phyloP scores from a whole-genome alignment of 2,113 vertebrate genomes.

The Phoenicopterus ruber region DNA sequence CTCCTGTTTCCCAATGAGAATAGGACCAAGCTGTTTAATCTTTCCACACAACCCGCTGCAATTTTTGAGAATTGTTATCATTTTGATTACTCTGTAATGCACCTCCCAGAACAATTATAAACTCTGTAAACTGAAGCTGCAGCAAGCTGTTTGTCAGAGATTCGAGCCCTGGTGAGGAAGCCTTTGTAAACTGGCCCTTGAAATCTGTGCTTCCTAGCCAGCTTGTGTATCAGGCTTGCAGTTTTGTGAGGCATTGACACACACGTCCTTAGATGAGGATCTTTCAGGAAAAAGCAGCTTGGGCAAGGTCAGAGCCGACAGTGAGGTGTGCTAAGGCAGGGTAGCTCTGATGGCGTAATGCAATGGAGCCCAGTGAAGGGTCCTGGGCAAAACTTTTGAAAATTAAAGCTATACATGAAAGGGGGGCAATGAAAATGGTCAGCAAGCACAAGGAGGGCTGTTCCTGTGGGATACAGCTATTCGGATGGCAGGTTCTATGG shows the following conservation, averaged over 20 bases:
- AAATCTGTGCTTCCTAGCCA: neutral
- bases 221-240: fast-evolving
- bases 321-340: neutral
- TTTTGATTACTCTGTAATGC: conserved; percentile 54
- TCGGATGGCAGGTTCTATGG: neutral
- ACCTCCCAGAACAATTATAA: conserved; percentile 62
- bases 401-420: neutral
- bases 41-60: neutral
- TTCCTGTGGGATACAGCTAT: neutral
- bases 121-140: conserved; percentile 16
- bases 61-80: conserved; percentile 55
- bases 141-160: neutral
- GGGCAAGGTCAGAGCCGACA: neutral
- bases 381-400: neutral
- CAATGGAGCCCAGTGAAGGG: neutral
- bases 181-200: neutral
- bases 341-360: fast-evolving
- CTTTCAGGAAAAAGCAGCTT: neutral
- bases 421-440: neutral
- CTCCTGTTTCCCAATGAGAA: conserved; percentile 30
- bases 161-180: neutral
- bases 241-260: neutral
- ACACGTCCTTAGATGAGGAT: fast-evolving
- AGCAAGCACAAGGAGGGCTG: neutral
- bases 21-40: conserved; percentile 63